These are phyloP conservation scores for Neotoma lepida DNA, from an alignment of 2,113 vertebrate genomes.

Conservation along the genomic window DNA sequence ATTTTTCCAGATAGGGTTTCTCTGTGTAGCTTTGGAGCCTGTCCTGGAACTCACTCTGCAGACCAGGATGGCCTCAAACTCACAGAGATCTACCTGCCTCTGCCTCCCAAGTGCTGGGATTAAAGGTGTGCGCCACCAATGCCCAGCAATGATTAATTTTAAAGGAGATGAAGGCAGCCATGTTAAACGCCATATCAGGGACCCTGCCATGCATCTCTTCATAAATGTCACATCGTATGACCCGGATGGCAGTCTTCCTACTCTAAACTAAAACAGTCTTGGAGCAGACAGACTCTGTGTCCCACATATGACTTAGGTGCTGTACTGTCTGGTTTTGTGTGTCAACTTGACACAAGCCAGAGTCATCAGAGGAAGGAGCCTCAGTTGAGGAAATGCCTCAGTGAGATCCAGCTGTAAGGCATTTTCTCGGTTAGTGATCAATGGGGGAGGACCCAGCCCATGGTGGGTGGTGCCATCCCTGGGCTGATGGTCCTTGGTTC, in stretches of 20 bases:
- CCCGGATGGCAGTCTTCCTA: background rate
- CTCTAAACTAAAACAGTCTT: background rate
- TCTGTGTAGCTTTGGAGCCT: too few species aligned
- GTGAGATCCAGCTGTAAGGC: background rate
- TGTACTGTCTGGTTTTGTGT: background rate
- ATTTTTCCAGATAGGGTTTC: too few species aligned
- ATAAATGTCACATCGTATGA: background rate
- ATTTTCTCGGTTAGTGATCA: background rate
- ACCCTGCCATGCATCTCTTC: background rate
- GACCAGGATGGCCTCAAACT: too few species aligned
- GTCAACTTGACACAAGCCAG: background rate
- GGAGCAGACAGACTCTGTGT: background rate
- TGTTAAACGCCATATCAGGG: background rate
- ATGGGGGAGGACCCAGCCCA: background rate
- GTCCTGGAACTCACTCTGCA: too few species aligned
- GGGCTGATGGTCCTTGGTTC: background rate
- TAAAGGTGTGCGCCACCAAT: too few species aligned
- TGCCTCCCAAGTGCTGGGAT: too few species aligned
- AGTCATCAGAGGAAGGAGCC: background rate
- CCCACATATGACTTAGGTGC: background rate
- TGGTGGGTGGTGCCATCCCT: background rate
- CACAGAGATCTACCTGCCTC: too few species aligned
- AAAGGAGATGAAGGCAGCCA: background rate
- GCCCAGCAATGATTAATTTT: too few species aligned
- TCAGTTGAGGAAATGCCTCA: background rate